Evolutionary conservation across 2,797 vertebrate species (phyloP), one percentile per base, ranked within the genome.

Genomic region (Parauchenoglanis punctatus): DNA sequence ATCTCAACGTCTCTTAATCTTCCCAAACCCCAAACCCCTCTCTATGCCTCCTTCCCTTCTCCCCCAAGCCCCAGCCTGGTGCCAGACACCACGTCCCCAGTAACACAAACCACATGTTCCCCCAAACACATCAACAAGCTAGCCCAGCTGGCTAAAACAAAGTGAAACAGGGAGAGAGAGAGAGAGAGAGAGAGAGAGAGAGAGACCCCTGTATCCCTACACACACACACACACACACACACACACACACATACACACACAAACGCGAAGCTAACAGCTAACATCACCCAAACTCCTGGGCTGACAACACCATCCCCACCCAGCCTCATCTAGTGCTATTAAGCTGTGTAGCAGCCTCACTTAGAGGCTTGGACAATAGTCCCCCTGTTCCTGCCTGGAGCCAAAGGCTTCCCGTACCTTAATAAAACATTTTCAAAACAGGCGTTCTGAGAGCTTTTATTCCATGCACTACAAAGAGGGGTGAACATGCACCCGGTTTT

Each of bases 81-180:
- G 95, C 95, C 95, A 96, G 95, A 96, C 95, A 93, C 94, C 93
- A 94, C 94, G 94, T 96, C 95, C 94, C 94, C 92, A 91, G 92
- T 96, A 96, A 96, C 94, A 95, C 91, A 94, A 96, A 96, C 92
- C 96, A 96, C 94, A 96, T 96, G 96, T 91, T 94, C 92, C 89
- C 35, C 92, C 31, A 91, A 94, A 92, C 88, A 85, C 78, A 89
- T 87, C 86, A 91, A 90, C 93, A 92, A 93, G 93, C 93, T 95
- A 92, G 93, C 94, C 92, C 91, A 88, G 92, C 93, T 92, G 93
- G 94, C 91, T 94, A 93, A 93, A 92, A 93, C 93, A 88, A 91
- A 86, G 89, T 52, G 83, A 81, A 91, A 91, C 75, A 88, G 90
- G 87, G 89, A 90, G 84, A 70, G 35, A 92, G 84, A 81, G 18